Conservation (phyloP, 1,140 invertebrate genomes). For the Chionoecetes opilio region DNA sequence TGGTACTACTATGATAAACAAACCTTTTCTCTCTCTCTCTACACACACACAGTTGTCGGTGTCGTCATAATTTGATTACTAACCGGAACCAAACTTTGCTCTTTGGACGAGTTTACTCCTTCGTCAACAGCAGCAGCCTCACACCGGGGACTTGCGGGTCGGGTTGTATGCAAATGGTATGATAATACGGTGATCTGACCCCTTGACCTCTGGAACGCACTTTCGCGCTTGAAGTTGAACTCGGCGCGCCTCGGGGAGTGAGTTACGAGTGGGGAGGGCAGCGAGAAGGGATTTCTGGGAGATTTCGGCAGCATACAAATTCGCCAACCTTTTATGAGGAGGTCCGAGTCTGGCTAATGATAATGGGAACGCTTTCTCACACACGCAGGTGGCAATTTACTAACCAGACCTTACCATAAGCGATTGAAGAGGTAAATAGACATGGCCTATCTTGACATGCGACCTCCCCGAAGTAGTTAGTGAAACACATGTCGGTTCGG, state of each 20-base stretch:
- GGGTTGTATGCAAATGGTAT: slow-evolving; percentile 48
- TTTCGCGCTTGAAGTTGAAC: slow-evolving; percentile 53
- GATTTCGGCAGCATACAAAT: slow-evolving; percentile 19
- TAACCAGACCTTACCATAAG: slow-evolving; percentile 19
- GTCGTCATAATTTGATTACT: neutral
- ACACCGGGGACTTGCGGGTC: neutral
- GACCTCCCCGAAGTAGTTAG: slow-evolving; percentile 4
- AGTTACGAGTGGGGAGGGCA: slow-evolving; percentile 42
- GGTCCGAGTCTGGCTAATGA: slow-evolving; percentile 25
- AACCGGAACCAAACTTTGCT: neutral
- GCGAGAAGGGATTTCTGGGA: slow-evolving; percentile 27
- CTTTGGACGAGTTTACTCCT: neutral
- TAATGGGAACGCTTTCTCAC: slow-evolving; percentile 8
- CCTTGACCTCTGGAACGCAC: slow-evolving; percentile 41
- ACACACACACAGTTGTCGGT: neutral
- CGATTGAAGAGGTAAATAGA: slow-evolving; percentile 29
- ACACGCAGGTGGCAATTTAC: slow-evolving; percentile 27
- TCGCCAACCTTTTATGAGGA: slow-evolving; percentile 16
- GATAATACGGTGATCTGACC: slow-evolving; percentile 54
- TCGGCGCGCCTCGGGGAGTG: slow-evolving; percentile 32
- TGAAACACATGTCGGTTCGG: slow-evolving; percentile 7
- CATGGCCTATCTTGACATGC: slow-evolving; percentile 27
- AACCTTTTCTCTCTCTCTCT: too few species aligned
- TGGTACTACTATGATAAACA: too few species aligned
- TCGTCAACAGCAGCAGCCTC: neutral